Evolutionary conservation across 2,113 vertebrate genomes (phyloP).

Genomic region (Centrocercus urophasianus): DNA sequence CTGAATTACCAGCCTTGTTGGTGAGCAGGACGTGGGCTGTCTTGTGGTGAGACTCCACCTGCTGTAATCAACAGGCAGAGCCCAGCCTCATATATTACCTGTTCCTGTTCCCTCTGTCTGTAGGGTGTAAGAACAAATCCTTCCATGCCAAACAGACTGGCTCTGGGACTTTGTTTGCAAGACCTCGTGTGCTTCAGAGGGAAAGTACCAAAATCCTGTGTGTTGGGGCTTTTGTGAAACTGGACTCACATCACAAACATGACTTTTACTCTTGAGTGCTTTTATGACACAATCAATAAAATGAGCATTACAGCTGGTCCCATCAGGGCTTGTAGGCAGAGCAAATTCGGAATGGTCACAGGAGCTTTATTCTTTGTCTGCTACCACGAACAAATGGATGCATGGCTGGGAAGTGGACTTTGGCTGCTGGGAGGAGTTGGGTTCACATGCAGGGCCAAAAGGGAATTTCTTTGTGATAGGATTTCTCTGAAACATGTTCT

Average conservation of each 20-base stretch:
- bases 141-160: background rate
- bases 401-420: background rate
- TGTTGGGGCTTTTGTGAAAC: background rate
- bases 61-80: background rate
- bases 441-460: background rate
- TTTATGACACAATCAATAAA: background rate
- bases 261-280: background rate
- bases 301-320: background rate
- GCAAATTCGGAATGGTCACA: background rate
- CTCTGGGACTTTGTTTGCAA: background rate
- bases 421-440: background rate
- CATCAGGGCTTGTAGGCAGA: background rate
- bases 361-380: background rate
- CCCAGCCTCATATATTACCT: background rate
- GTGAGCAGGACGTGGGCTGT: background rate
- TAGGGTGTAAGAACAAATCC: background rate
- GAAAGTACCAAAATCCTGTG: background rate
- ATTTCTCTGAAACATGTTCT: background rate
- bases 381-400: background rate
- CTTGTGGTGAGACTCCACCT: background rate
- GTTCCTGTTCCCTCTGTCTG: background rate
- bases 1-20: background rate
- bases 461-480: background rate
- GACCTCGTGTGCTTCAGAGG: rapidly evolving
- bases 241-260: background rate